These are phyloP conservation scores for Cosmia trapezina DNA, from an alignment of 2,888 invertebrate species.

Conservation along the genomic window DNA sequence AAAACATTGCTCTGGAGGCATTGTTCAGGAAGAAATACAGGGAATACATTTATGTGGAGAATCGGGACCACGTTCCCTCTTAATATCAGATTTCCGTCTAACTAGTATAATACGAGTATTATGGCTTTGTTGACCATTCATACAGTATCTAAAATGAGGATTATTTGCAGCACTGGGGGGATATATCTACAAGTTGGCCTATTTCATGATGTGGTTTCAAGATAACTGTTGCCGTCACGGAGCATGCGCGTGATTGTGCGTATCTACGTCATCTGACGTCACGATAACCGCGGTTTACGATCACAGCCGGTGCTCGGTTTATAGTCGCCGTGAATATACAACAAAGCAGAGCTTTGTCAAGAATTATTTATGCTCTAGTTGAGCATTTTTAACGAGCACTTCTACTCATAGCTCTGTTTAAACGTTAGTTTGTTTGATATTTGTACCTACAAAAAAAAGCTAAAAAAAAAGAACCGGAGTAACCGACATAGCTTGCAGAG, in stretches of 20 bases:
- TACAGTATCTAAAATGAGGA: too few relatives aligned
- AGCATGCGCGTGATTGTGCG: not conserved
- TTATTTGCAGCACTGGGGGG: not conserved
- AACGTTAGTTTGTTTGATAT: constrained; percentile 24
- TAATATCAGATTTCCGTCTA: too few relatives aligned
- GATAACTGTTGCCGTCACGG: constrained; percentile 4
- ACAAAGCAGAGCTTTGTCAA: constrained; percentile 42
- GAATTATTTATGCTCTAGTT: constrained; percentile 51
- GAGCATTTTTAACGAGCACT: constrained; percentile 46
- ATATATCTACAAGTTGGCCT: not conserved
- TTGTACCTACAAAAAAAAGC: constrained; percentile 3
- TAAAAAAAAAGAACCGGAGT: too few relatives aligned
- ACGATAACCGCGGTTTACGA: constrained; percentile 50
- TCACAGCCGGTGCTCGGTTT: constrained; percentile 49
- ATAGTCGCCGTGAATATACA: constrained; percentile 60
- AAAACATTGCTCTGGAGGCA: too few relatives aligned
- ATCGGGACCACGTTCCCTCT: too few relatives aligned
- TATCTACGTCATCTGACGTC: constrained; percentile 40
- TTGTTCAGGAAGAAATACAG: too few relatives aligned
- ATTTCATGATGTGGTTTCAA: constrained; percentile 4
- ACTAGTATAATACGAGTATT: too few relatives aligned
- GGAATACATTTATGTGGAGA: too few relatives aligned
- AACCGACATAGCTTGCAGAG: not conserved
- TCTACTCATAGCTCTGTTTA: constrained; percentile 31
- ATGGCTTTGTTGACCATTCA: too few relatives aligned